phyloP scores from a whole-genome alignment of 2,888 invertebrate genomes.

The Liodrosophila aerea region DNA sequence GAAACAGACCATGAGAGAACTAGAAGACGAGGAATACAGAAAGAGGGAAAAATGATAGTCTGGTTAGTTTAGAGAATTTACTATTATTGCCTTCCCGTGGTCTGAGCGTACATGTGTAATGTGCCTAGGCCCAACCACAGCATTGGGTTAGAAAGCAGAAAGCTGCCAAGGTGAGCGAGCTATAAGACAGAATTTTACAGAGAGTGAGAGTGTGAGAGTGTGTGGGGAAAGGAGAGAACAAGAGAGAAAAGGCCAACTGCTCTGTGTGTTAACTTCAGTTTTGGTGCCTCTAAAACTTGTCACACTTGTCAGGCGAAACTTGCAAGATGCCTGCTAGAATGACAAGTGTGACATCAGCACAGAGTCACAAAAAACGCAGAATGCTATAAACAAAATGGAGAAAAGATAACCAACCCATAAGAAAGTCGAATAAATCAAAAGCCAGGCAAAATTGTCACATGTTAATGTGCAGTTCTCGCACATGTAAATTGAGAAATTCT shows the following conservation, averaged over 20 bases:
- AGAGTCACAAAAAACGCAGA: not conserved
- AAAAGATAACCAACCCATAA: not conserved
- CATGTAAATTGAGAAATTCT: constrained; percentile 9
- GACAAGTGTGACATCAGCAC: not conserved
- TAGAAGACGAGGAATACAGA: not conserved
- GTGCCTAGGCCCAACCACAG: constrained; percentile 48
- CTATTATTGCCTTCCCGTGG: constrained; percentile 37
- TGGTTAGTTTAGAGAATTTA: constrained; percentile 32
- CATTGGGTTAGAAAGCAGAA: constrained; percentile 20
- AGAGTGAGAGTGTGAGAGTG: too few relatives aligned
- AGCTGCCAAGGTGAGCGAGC: constrained; percentile 13
- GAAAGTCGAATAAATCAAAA: constrained; percentile 27
- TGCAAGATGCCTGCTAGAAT: constrained; percentile 8
- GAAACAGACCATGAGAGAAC: too few relatives aligned
- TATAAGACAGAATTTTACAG: too few relatives aligned
- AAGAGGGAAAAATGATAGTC: not conserved
- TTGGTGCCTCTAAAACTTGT: constrained; percentile 63
- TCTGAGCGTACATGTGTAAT: constrained; percentile 42
- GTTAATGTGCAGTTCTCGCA: constrained; percentile 41
- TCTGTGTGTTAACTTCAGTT: constrained; percentile 12
- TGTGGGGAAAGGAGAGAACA: not conserved
- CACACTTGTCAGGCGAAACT: constrained; percentile 64
- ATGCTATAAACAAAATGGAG: not conserved
- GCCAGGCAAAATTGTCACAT: constrained; percentile 32
- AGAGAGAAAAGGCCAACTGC: not conserved